These are phyloP conservation scores for Mythimna vitellina DNA, from an alignment of 2,888 invertebrate genomes.

Conservation along the genomic window DNA sequence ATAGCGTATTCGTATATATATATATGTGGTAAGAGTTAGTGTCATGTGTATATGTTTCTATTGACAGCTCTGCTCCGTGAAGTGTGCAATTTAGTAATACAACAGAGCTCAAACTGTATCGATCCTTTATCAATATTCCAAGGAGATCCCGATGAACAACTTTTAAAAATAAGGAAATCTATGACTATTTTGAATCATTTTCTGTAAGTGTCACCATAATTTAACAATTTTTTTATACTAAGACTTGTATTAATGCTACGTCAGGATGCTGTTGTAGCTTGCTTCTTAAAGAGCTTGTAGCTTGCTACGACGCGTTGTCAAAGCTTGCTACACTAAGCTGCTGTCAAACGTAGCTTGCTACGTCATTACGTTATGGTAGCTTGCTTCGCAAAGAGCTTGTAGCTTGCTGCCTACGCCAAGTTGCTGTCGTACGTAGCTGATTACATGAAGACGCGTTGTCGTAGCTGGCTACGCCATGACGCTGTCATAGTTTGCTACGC, in stretches of 20 bases:
- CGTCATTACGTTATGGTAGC: background rate
- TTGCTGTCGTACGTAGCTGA: background rate
- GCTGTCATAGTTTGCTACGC: background rate
- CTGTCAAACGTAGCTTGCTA: too few relatives aligned
- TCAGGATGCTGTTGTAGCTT: background rate
- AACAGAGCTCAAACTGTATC: slow-evolving; percentile 93
- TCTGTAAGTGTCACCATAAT: slow-evolving; percentile 83
- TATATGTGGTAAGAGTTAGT: background rate
- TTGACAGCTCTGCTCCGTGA: slow-evolving; percentile 94
- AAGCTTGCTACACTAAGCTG: background rate
- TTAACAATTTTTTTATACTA: background rate
- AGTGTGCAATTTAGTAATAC: slow-evolving; percentile 95
- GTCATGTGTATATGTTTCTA: slow-evolving; percentile 7
- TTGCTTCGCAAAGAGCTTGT: background rate
- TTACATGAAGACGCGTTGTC: background rate
- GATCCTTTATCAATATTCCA: slow-evolving; percentile 96
- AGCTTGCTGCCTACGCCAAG: background rate
- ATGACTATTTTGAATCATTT: slow-evolving; percentile 89
- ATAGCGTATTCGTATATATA: too few relatives aligned
- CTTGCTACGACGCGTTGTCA: background rate
- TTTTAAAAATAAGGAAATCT: slow-evolving; percentile 90
- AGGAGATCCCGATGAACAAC: slow-evolving; percentile 95
- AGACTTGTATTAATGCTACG: background rate
- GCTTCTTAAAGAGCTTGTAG: background rate
- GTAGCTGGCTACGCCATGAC: background rate